phyloP scores from a whole-genome alignment of 2,113 vertebrate species.

The Rostratula benghalensis region DNA sequence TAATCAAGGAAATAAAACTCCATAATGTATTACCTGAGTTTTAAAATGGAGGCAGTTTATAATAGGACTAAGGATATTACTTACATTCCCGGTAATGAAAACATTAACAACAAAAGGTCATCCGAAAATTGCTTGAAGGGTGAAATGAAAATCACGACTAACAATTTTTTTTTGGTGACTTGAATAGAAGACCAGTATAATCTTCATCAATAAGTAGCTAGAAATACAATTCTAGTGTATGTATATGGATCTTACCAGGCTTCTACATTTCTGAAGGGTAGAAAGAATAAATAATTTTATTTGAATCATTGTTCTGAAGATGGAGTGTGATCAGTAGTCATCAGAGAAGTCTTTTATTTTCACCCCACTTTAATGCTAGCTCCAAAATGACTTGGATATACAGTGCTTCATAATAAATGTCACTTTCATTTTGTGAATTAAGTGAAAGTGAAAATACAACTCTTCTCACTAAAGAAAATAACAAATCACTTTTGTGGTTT shows the following conservation, averaged over 20 bases:
- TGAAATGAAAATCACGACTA: background rate
- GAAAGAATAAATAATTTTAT: background rate
- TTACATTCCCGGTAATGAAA: background rate
- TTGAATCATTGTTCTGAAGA: background rate
- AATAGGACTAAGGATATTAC: background rate
- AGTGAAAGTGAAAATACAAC: background rate
- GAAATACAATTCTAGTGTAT: background rate
- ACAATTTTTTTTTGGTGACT: background rate
- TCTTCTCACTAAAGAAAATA: background rate
- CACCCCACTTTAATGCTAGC: background rate
- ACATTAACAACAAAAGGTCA: background rate
- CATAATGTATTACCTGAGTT: background rate
- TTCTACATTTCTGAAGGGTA: background rate
- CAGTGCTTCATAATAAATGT: background rate
- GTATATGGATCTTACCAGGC: background rate
- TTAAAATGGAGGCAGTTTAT: background rate
- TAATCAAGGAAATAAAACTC: background rate
- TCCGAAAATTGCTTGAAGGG: background rate
- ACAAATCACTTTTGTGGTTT: background rate
- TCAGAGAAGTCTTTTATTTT: background rate
- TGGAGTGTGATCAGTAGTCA: background rate
- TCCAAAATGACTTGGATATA: background rate
- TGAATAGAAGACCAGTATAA: background rate
- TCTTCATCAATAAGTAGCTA: background rate
- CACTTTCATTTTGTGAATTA: constrained; percentile 1